Base-by-base conservation (phyloP, 1,140 invertebrate genomes). In the Drosophila setifemur region DNA sequence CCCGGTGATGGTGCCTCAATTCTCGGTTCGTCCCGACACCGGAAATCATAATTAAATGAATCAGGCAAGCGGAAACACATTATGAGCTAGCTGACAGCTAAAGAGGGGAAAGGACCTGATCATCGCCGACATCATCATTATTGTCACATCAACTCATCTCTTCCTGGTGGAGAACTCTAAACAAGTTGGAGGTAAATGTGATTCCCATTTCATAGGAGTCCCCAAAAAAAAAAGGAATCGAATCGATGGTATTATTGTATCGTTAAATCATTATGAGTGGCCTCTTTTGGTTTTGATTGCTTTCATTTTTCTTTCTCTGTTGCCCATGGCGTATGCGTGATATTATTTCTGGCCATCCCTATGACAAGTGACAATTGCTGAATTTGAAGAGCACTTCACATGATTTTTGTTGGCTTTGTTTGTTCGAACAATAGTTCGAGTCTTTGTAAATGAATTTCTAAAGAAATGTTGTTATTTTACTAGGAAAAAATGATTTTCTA, bases 11-110 rank as follows among this genome's bases (percentile, higher is more conserved):
- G n/a, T n/a, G n/a, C n/a, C n/a, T n/a, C n/a, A n/a, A n/a, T n/a
- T 33, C 11, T 40, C 21, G 2, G 21, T 16, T 14, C 7, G 18
- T 31, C 52, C 31, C 53, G 45, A 35, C 72, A 68, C 49, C 77
- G 77, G 77, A 81, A 76, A 82, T 82, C 77, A 81, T 82, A 81
- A 82, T 81, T 81, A 76, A 81, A 82, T 81, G 77, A 82, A 67
- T 75, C 66, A 81, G 66, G 76, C 66, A 72, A 72, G 66, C 55
- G 76, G 76, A 81, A 81, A 75, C 70, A 50, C 35, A 74, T 81
- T 64, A 81, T 58, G 37, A 54, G 50, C 40, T 19, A 54, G 50
- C 40, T 19, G 18, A 18, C 12, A 19, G 12, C 19, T n/a, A n/a
- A 37, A 2, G n/a, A 7, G 14, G 18, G 26, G 12, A 26, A 26